Evolutionary conservation across 1,140 invertebrate species (phyloP).

Genomic region (Armadillidium nasatum): DNA sequence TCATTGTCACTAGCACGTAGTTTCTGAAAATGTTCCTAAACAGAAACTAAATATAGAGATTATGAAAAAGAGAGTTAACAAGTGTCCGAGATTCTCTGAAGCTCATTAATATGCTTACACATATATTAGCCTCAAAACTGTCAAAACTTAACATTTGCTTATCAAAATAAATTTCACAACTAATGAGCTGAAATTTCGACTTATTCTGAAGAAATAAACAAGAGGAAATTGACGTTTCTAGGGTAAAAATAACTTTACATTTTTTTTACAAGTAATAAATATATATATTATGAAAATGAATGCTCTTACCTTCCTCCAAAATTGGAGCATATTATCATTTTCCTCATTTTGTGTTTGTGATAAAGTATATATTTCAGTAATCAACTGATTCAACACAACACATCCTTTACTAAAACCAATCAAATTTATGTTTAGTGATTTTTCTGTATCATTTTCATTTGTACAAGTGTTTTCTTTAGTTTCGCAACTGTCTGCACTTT

Average conservation of each 20-base stretch:
- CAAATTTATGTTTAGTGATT: constrained; percentile 55
- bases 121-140: too few species aligned
- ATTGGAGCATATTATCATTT: not conserved
- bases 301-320: constrained; percentile 34
- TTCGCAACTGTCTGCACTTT: constrained; percentile 47
- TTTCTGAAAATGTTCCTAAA: not conserved
- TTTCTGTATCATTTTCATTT: constrained; percentile 34
- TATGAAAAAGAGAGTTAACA: not conserved
- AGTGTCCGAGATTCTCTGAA: too few species aligned
- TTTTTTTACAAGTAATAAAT: not conserved
- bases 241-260: too few species aligned
- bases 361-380: constrained; percentile 71
- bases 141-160: too few species aligned
- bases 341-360: constrained; percentile 50
- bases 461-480: not conserved
- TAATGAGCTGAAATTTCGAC: too few species aligned
- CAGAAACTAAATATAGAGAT: not conserved
- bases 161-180: too few species aligned
- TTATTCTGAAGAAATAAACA: too few species aligned
- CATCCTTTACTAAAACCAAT: constrained; percentile 89
- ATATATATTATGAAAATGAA: not conserved
- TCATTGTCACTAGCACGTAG: too few species aligned
- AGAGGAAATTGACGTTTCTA: not conserved
- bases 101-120: too few species aligned
- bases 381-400: constrained; percentile 81